Evolutionary conservation across 2,113 vertebrate genomes (phyloP).

Genomic region (Labeo rohita): DNA sequence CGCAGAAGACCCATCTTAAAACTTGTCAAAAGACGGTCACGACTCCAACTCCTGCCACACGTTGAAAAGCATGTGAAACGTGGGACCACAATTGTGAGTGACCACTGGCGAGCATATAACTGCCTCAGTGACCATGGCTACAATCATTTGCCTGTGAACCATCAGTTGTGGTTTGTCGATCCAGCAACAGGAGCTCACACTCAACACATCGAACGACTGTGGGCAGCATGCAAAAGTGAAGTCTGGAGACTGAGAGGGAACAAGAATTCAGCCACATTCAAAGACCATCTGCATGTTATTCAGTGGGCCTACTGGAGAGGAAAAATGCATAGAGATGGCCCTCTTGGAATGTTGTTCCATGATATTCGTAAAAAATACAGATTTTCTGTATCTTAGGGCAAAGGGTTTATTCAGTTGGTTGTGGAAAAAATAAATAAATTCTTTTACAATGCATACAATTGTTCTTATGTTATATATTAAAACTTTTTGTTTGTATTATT

Average conservation of each 20-base stretch:
- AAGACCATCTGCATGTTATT: neutral
- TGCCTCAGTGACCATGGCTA: neutral
- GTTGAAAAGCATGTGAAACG: neutral
- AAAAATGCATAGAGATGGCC: neutral
- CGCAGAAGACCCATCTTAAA: neutral
- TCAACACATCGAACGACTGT: neutral
- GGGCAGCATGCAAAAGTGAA: conserved; percentile 1
- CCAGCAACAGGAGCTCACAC: neutral
- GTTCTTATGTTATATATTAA: too few relatives aligned
- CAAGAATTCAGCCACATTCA: neutral
- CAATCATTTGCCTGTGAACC: too few relatives aligned
- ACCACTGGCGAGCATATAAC: neutral
- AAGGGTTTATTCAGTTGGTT: too few relatives aligned
- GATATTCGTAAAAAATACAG: too few relatives aligned
- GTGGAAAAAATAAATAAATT: too few relatives aligned
- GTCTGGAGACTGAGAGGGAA: too few relatives aligned
- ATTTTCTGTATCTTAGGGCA: too few relatives aligned
- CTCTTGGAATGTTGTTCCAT: too few relatives aligned
- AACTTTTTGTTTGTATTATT: too few relatives aligned
- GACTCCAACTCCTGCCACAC: neutral
- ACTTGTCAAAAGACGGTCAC: neutral
- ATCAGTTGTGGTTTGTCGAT: neutral
- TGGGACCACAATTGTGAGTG: neutral
- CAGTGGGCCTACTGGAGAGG: neutral
- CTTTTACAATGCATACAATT: too few relatives aligned